Percentiles rank a stretch among this genome's conserved stretches.
Conservation (phyloP, 1,140 invertebrate species). For the Caenorhabditis elegans region WBcel235 BX284604.4:12864001-12864500, state of each 20-base stretch:
- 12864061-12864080: neutral
- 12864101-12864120: constrained; percentile 35
- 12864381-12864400: constrained; percentile 50
- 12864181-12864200: constrained; percentile 65
- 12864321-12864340: neutral
- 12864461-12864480: constrained; percentile 62
- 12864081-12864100: neutral
- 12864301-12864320: constrained; percentile 53
- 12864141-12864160: constrained; percentile 63
- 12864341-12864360: neutral
- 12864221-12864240: constrained; percentile 63
- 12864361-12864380: constrained; percentile 43
- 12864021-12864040: too few relatives aligned
- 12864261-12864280: constrained; percentile 39
- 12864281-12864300: constrained; percentile 62
- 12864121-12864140: constrained; percentile 53
- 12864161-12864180: constrained; percentile 59
- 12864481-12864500: constrained; percentile 66
- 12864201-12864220: constrained; percentile 63
- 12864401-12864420: constrained; percentile 37
- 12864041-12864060: neutral
- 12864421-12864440: constrained; percentile 48
- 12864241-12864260: constrained; percentile 58
- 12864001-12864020: too few relatives aligned
- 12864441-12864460: constrained; percentile 50